Evolutionary conservation across 2,797 vertebrate species (phyloP).

Genomic region (Telmatherina bonti): DNA sequence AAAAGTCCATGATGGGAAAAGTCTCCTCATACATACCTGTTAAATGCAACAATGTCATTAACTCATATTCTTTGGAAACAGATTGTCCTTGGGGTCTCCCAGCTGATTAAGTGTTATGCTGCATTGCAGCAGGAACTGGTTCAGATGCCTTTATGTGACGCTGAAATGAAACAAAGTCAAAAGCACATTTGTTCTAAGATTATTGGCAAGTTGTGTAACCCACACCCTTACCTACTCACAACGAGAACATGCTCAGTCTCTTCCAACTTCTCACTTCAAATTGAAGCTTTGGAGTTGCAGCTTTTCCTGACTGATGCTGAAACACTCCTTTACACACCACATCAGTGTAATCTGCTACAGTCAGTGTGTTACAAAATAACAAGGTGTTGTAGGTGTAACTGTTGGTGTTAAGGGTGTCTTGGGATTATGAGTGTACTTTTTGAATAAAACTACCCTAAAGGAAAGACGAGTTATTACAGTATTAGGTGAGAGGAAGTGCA

Average conservation of each 20-base stretch:
- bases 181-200: background rate
- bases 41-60: background rate
- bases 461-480: background rate
- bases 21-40: background rate
- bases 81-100: too few species aligned
- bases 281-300: background rate
- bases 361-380: background rate
- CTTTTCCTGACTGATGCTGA: background rate
- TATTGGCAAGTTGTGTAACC: background rate
- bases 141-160: background rate
- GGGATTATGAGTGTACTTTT: background rate
- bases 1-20: background rate
- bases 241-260: background rate
- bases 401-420: background rate
- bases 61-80: too few species aligned
- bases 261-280: background rate
- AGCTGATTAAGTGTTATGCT: background rate
- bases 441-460: background rate
- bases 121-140: background rate
- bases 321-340: background rate
- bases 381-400: background rate
- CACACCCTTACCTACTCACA: background rate
- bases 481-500: background rate
- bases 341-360: background rate
- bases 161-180: background rate